Conservation (phyloP, 1,140 invertebrate genomes). For the Drosophila auraria region DNA sequence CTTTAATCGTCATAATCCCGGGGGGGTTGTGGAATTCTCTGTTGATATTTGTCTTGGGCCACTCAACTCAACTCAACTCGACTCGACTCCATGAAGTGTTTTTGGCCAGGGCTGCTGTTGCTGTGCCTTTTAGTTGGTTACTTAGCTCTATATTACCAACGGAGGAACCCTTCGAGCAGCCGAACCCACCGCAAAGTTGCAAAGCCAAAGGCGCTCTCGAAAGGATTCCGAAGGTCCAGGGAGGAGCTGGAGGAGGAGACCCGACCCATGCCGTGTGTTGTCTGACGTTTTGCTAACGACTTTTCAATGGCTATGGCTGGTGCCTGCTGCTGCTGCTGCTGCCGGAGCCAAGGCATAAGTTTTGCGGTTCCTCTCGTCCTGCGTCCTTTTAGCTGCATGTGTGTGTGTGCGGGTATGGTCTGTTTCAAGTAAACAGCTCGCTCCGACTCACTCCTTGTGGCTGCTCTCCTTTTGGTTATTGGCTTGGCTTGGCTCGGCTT, state of each 20-base stretch:
- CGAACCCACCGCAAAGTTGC: conserved; percentile 40
- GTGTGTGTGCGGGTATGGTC: conserved; percentile 48
- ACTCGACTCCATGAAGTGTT: conserved; percentile 27
- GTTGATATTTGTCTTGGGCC: conserved; percentile 42
- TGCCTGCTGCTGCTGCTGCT: conserved; percentile 25
- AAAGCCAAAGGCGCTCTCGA: conserved; percentile 29
- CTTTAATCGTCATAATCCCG: conserved; percentile 48
- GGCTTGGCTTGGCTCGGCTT: conserved; percentile 56
- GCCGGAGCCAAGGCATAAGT: conserved; percentile 67
- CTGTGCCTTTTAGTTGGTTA: conserved; percentile 33
- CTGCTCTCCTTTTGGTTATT: conserved; percentile 60
- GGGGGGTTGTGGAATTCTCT: conserved; percentile 11
- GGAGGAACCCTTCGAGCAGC: conserved; percentile 3
- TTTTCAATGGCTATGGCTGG: conserved; percentile 73
- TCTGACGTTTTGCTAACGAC: conserved; percentile 80
- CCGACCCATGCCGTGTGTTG: conserved; percentile 57
- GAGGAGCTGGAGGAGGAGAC: neutral
- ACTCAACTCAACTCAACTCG: conserved; percentile 6
- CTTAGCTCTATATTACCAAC: conserved; percentile 34
- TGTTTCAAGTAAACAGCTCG: conserved; percentile 65
- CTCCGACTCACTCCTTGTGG: conserved; percentile 49
- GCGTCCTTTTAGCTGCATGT: conserved; percentile 3
- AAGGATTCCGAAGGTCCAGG: conserved; percentile 15
- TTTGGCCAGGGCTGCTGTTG: neutral
- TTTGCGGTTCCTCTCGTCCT: conserved; percentile 45